Base-by-base conservation (phyloP, 1,140 invertebrate genomes). In the Bathynomus jamesi region DNA sequence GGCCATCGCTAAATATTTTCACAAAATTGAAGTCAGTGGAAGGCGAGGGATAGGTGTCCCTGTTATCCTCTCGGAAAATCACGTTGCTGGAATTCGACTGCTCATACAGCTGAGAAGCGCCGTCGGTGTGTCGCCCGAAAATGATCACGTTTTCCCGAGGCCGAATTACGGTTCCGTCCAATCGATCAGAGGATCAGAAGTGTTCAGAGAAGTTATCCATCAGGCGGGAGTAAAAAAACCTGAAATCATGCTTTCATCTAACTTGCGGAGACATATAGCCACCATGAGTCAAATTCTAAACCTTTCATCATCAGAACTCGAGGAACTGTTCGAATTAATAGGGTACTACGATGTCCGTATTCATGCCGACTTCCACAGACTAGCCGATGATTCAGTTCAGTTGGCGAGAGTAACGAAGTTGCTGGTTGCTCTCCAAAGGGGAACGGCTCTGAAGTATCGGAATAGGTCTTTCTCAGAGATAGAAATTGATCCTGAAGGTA, bases 271-370 rank as follows among this genome's bases (percentile, higher is more conserved):
- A 65, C 64, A 65, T 4, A 24, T 65, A 1, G 64, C 64, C 0
- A 65, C 64, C 8, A 40, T 65, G 64, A 32, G 29, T n/a, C 64
- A 65, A 27, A n/a, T 65, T 8, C 21, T 65, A 4, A 65, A 65
- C 21, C 25, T 65, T 0, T 32, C n/a, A 25, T 11, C 25, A 28
- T 4, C 30, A 2, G 64, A 65, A 13, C 64, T 21, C 4, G 64
- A 65, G 11, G 29, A 65, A 28, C 4, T 65, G 0, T 30, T n/a
- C 2, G 13, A 65, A 2, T 28, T 65, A 1, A 21, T 65, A 0
- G 64, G 64, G n/a, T n/a, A n/a, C 0, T 28, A 65, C n/a, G n/a
- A 65, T 4, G 28, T 65, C 1, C 64, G n/a, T 8, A 4, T 65
- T 28, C 4, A 65, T 13, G 8, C 29, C 11, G 4, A 8, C 0